Base-by-base conservation (phyloP, 2,113 vertebrate genomes). In the Phainopepla nitens region DNA sequence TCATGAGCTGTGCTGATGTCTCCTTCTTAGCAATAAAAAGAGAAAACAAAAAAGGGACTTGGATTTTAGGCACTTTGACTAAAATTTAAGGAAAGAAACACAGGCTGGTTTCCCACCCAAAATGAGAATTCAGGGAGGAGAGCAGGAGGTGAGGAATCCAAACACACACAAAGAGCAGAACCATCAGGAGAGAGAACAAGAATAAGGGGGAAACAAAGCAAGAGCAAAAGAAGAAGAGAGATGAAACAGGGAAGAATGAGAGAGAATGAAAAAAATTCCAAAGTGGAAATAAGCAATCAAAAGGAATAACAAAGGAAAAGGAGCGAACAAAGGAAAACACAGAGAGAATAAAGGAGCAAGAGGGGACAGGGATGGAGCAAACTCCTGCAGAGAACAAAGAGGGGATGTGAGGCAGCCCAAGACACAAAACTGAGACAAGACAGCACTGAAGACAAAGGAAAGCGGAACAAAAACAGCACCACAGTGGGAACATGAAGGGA, bases 241-340 rank as follows among this genome's bases (percentile, higher is more conserved):
- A 78, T 90, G 47, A 79, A 70, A 29, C 7, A 54, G 21, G 42
- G 53, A 47, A 71, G 51, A 90, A 45, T 24, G 56, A 72, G 70
- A 54, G 53, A 44, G 42, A 27, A 22, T 10, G n/a, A 42, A 70
- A 79, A 87, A 66, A 73, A 41, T 39, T 3, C 42, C 33, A 21
- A 72, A 80, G 58, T 66, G 42, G 85, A 94, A 96, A 94, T 58
- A 86, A 93, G 56, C 45, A 90, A 90, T 87, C 60, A 89, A 92
- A 96, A 86, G 66, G 75, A 87, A 65, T 15, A 57, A 69, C 44
- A 81, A 69, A 72, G 31, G 51, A 41, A 95, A 82, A 83, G 75
- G 62, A 80, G 41, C 73, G 84, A 94, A 84, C 57, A 84, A 78
- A 88, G 85, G 56, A 66, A 90, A 96, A 72, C 13, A 66, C 29